These are phyloP conservation scores for Electrophaes corylata DNA, from an alignment of 2,888 invertebrate genomes.

Conservation along the genomic window DNA sequence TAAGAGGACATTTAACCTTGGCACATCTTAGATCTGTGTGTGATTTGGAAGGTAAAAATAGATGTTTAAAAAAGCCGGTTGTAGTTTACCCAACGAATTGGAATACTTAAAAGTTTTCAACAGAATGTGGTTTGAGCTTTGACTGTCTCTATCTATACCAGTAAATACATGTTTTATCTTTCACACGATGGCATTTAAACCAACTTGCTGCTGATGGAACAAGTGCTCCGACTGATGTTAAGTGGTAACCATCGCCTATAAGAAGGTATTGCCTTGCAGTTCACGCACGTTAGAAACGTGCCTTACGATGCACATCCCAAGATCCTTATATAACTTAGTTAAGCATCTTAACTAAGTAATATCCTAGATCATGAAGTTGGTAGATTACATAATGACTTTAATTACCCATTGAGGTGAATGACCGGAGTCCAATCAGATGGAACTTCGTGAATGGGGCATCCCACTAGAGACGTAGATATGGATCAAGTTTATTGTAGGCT, in stretches of 20 bases:
- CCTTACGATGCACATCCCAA: too few species aligned
- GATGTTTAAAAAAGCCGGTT: constrained; percentile 28
- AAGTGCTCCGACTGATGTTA: too few species aligned
- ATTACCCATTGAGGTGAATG: constrained; percentile 68
- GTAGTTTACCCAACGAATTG: constrained; percentile 38
- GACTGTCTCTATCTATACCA: too few species aligned
- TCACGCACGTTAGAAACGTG: too few species aligned
- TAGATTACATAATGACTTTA: constrained; percentile 47
- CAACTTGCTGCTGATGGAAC: too few species aligned
- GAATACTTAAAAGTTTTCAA: constrained; percentile 21
- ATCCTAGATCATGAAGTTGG: neutral
- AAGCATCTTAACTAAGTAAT: too few species aligned
- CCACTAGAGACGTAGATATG: constrained; percentile 57
- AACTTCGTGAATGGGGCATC: constrained; percentile 69
- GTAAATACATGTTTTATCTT: too few species aligned
- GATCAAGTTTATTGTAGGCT: constrained; percentile 42
- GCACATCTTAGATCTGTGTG: constrained; percentile 41
- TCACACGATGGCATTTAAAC: too few species aligned
- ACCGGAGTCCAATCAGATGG: constrained; percentile 57
- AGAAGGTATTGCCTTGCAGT: too few species aligned
- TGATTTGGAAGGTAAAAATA: constrained; percentile 49
- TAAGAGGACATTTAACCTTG: constrained; percentile 56
- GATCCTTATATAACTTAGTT: too few species aligned
- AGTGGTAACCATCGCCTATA: too few species aligned
- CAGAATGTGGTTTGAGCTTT: too few species aligned